These are phyloP conservation scores for Gastrophysa polygoni DNA, from an alignment of 2,888 invertebrate species.

Conservation along the genomic window DNA sequence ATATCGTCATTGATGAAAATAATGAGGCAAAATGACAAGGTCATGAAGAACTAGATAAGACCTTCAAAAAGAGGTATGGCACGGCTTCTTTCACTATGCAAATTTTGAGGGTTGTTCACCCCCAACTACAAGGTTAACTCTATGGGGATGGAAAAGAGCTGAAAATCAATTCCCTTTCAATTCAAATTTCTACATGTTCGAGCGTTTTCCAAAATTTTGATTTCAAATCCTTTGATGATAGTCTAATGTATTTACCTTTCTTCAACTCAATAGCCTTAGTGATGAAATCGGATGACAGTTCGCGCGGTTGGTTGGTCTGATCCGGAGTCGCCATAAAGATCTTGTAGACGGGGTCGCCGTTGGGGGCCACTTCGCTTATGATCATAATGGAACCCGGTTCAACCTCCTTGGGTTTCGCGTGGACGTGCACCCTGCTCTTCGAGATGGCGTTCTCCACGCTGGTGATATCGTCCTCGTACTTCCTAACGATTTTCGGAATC, in stretches of 20 bases:
- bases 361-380: slow-evolving; percentile 55
- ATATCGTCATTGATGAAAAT: too few species aligned
- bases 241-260: slow-evolving; percentile 10
- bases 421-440: slow-evolving; percentile 4
- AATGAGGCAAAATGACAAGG: too few species aligned
- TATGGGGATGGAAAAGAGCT: too few species aligned
- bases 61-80: too few species aligned
- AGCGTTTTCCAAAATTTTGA: too few species aligned
- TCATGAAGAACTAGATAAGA: too few species aligned
- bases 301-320: slow-evolving; percentile 51
- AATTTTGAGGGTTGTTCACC: too few species aligned
- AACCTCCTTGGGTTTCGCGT: not conserved
- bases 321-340: slow-evolving; percentile 61
- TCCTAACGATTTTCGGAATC: slow-evolving; percentile 52
- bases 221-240: too few species aligned
- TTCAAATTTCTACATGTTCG: too few species aligned
- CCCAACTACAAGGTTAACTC: too few species aligned
- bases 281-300: slow-evolving; percentile 54
- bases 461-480: slow-evolving; percentile 30
- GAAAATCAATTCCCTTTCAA: too few species aligned
- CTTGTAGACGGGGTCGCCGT: slow-evolving; percentile 59
- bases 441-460: slow-evolving; percentile 16
- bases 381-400: slow-evolving; percentile 63
- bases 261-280: slow-evolving; percentile 41
- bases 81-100: too few species aligned